phyloP scores from a whole-genome alignment of 2,797 vertebrate genomes.

The Philypnodon macrostomus region DNA sequence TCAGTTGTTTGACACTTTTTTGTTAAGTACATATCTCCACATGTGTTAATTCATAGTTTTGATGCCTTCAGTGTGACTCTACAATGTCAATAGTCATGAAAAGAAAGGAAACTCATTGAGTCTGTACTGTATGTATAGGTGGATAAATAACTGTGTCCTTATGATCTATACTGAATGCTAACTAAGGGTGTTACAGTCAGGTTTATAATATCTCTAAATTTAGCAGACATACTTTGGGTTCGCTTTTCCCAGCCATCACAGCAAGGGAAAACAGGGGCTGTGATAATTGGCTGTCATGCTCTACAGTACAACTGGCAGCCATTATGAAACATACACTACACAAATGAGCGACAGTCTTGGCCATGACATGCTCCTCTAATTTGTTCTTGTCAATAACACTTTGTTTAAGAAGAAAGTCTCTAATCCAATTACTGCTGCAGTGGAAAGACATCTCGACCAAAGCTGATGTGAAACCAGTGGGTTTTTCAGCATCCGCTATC shows the following conservation, averaged over 20 bases:
- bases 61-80: too few species aligned
- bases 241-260: not conserved
- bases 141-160: too few species aligned
- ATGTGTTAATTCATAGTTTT: too few species aligned
- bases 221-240: not conserved
- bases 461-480: constrained; percentile 31
- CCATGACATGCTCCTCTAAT: constrained; percentile 20
- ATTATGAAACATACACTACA: constrained; percentile 18
- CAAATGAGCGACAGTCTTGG: constrained; percentile 6
- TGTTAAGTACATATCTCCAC: too few species aligned
- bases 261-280: not conserved
- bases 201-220: not conserved
- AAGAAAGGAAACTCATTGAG: too few species aligned
- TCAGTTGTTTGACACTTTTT: too few species aligned
- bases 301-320: not conserved
- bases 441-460: constrained; percentile 12
- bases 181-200: too few species aligned
- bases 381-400: constrained; percentile 20
- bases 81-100: too few species aligned
- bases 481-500: constrained; percentile 8
- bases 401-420: constrained; percentile 24
- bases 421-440: constrained; percentile 34
- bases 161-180: too few species aligned
- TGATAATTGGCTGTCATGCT: constrained; percentile 7
- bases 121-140: too few species aligned